Evolutionary conservation across 2,888 invertebrate species (phyloP).

Genomic region (Monopis laevigella): DNA sequence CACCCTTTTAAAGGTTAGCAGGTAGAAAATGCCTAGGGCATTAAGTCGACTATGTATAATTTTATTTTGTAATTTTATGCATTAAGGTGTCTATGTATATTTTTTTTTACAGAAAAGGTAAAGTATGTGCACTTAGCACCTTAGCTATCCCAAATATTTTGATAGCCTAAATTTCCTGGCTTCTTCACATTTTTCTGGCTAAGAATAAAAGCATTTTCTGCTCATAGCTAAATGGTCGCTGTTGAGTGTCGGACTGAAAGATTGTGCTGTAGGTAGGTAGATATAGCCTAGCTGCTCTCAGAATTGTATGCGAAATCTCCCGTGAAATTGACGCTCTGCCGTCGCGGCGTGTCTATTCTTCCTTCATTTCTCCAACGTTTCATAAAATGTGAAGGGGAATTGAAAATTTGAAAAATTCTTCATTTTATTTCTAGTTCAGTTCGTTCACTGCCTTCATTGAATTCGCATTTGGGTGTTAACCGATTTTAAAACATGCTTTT

Average conservation of each 20-base stretch:
- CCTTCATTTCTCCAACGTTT: conserved; percentile 24
- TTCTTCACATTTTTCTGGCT: conserved; percentile 4
- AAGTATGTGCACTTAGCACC: too few relatives aligned
- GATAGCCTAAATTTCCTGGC: background rate
- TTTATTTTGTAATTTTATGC: too few relatives aligned
- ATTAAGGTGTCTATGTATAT: too few relatives aligned
- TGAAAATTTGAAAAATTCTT: conserved; percentile 30
- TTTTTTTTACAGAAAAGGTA: too few relatives aligned
- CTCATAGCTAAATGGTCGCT: conserved; percentile 16
- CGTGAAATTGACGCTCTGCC: conserved; percentile 52
- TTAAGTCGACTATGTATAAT: too few relatives aligned
- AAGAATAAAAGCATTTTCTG: conserved; percentile 13
- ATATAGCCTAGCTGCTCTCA: conserved; percentile 15
- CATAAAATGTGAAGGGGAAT: conserved; percentile 26
- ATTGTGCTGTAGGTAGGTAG: conserved; percentile 14
- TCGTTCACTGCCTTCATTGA: conserved; percentile 5
- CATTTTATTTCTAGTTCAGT: conserved; percentile 11
- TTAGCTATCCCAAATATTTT: too few relatives aligned
- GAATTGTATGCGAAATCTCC: conserved; percentile 48
- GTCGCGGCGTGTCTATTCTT: conserved; percentile 35
- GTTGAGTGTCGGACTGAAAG: conserved; percentile 16
- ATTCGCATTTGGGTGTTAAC: conserved; percentile 6
- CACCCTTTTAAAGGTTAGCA: too few relatives aligned
- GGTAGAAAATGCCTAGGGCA: too few relatives aligned
- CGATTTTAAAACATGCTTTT: too few relatives aligned